Percentiles rank a stretch among this genome's conserved stretches.
Evolutionary conservation across 2,113 vertebrate genomes (phyloP).

Genomic region (Rhinolophus ferrumequinum): DNA sequence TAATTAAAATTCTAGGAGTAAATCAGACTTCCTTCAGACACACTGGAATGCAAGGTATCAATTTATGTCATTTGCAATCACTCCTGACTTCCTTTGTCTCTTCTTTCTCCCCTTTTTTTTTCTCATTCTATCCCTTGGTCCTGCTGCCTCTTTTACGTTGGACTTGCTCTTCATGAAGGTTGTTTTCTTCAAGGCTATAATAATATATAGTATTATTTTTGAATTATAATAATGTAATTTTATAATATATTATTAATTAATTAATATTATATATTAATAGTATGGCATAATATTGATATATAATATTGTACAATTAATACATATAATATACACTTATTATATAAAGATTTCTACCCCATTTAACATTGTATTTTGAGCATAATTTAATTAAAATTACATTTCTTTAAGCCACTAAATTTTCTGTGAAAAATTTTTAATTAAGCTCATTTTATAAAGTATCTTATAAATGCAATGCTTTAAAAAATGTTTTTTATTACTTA

Average conservation of each 20-base stretch:
- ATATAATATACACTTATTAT: background rate
- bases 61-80: background rate
- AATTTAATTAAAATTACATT: slow-evolving; percentile 33
- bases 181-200: background rate
- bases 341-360: background rate
- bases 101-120: background rate
- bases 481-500: background rate
- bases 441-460: background rate
- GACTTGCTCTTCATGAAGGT: background rate
- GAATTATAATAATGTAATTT: background rate
- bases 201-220: background rate
- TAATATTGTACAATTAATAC: background rate
- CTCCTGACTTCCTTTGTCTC: background rate
- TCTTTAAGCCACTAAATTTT: background rate
- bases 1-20: background rate
- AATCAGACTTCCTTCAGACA: background rate
- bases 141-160: background rate
- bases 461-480: background rate
- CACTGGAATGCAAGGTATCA: background rate
- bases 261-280: background rate
- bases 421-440: background rate
- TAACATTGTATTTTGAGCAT: background rate
- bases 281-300: background rate
- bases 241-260: background rate
- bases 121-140: background rate